Base-by-base conservation (phyloP, 2,113 vertebrate genomes). In the Sminthopsis crassicaudata region DNA sequence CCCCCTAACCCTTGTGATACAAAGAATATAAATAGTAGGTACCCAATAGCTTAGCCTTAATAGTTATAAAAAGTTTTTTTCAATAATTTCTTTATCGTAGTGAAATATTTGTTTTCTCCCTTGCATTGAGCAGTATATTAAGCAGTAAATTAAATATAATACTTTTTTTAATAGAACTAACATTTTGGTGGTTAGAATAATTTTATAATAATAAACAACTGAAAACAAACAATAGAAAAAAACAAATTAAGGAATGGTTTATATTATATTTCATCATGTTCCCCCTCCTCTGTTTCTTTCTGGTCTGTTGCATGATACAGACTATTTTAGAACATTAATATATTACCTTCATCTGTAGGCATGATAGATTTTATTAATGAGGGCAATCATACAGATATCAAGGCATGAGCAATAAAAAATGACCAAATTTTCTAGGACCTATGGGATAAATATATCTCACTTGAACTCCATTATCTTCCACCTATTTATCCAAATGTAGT, bases 361-460 rank as follows among this genome's bases (percentile, higher is more conserved):
- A 1, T 51, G 0, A 0, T 57, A 36, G 0, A 0, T 53, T 90
- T 95, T 46, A 30, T 90, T 50, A 84, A 89, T 6, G 46, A 6
- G 54, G 88, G 8, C 5, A 76, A n/a, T 1, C 26, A 4, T 91
- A 22, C 52, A 19, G 27, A 52, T 88, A 46, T 57, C 46, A 84
- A 89, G 95, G 26, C 67, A 93, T 89, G 92, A 94, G 3, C 0
- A 3, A 50, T 89, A 53, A 92, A 30, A 52, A 91, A 91, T 96
- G 91, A 92, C 0, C 46, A 42, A 14, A 27, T 96, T 46, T 50
- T 90, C 96, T 97, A 76, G 2, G 23, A 46, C 27, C 30, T 19
- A 90, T 96, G 91, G 4, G 46, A 46, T 92, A 93, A 94, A 51
- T 91, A 84, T 91, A 76, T 48, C 93, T 95, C 16, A 95, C 50